These are phyloP conservation scores for Cephalotes varians DNA, from an alignment of 2,888 invertebrate genomes.

Conservation along the genomic window DNA sequence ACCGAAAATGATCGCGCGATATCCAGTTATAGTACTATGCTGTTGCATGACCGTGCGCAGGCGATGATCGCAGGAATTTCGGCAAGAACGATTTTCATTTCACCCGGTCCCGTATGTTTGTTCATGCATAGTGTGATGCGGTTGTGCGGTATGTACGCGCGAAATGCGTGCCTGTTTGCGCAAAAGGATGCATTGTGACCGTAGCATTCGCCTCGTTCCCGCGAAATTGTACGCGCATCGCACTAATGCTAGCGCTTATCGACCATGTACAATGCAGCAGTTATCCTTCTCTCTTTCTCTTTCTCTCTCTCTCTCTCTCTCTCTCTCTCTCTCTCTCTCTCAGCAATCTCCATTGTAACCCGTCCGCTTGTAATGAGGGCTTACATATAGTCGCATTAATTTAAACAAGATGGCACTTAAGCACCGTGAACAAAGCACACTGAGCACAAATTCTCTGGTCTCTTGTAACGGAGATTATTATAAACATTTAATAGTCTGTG, in stretches of 20 bases:
- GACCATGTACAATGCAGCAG: constrained; percentile 60
- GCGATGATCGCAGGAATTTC: constrained; percentile 59
- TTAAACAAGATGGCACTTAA: constrained; percentile 58
- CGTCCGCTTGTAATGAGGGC: constrained; percentile 41
- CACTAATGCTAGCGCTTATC: constrained; percentile 68
- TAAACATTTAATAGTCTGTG: constrained; percentile 25
- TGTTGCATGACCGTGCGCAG: not conserved
- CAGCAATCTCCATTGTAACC: constrained; percentile 56
- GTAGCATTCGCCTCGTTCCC: constrained; percentile 9
- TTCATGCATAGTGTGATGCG: constrained; percentile 24
- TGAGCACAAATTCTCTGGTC: not conserved
- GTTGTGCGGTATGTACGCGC: constrained; percentile 42
- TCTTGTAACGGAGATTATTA: constrained; percentile 11
- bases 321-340: not conserved
- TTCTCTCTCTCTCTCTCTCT: constrained; percentile 11
- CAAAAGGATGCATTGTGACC: constrained; percentile 65
- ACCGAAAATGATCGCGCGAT: constrained; percentile 6
- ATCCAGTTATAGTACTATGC: not conserved
- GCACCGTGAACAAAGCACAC: constrained; percentile 17
- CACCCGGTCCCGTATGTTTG: constrained; percentile 6
- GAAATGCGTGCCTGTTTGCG: constrained; percentile 54
- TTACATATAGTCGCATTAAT: constrained; percentile 61
- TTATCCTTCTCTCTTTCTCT: constrained; percentile 23
- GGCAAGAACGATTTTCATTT: constrained; percentile 67
- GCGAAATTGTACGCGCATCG: constrained; percentile 43